Evolutionary conservation across 2,797 vertebrate genomes (phyloP), one percentile per base, ranked within the genome.

Genomic region (Takifugu ocellatus): DNA sequence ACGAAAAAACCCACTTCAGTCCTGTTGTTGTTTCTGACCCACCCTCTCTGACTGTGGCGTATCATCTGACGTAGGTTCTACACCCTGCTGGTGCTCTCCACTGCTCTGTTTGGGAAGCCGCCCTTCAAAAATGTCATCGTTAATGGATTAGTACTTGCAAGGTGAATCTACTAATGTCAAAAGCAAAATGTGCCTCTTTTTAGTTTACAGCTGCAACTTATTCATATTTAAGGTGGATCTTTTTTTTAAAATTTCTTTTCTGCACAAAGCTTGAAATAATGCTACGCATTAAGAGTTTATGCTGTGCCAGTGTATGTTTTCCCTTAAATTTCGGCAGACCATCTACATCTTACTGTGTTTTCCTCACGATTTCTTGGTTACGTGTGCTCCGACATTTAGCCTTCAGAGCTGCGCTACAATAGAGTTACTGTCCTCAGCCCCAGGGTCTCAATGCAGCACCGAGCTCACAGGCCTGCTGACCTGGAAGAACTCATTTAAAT

Each of bases 121-220:
- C 94, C 97, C 7, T 99, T 98, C 88, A 98, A 94, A 88, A 99
- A 99, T 15, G 96, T 98, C 62, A 98, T 99, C 39, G 97, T 95
- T 26, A 99, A 98, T 1, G 97, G 97, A 26, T 90, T 99, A 0
- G 92, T 99, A 43, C 92, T 99, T 8, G 97, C 97, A 24, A 95
- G 96, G 97, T 94, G 77, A 68, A 84, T 82, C 51, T 5, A 4
- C 21, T 51, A n/a, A 54, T 29, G 17, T 51, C 53, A 7, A 50
- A 31, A 44, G 12, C 14, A 29, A 17, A 21, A 9, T 15, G 2
- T n/a, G 51, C 10, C 5, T 59, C 6, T 21, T 46, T 48, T 53
- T 44, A 1, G 54, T 48, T 49, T 54, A 3, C 50, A 49, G 26
- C 46, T 25, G 24, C 10, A 57, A 15, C 16, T 1, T 0, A 9